These are phyloP conservation scores for Telmatochromis sp. DNA, from an alignment of 2,113 vertebrate genomes.

Conservation along the genomic window DNA sequence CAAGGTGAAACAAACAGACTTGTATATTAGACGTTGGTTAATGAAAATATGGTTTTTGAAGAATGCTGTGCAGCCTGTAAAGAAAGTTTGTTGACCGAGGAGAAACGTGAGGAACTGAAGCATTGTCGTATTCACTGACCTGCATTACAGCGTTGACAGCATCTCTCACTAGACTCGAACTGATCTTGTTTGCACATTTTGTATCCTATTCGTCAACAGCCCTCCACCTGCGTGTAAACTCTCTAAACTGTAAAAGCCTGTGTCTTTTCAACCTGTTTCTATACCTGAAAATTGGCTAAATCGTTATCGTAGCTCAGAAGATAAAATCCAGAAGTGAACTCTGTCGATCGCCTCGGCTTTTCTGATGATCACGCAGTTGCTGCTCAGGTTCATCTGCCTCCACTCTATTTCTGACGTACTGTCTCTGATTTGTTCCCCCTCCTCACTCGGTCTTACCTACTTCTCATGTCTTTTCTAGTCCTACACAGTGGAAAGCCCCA, in stretches of 20 bases:
- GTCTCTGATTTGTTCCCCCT: background rate
- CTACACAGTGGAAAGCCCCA: slow-evolving; percentile 62
- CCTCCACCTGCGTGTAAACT: background rate
- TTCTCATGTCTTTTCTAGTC: slow-evolving; percentile 29
- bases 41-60: background rate
- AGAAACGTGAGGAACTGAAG: background rate
- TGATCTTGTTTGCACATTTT: background rate
- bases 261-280: background rate
- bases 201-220: background rate
- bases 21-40: background rate
- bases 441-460: background rate
- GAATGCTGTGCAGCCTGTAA: background rate
- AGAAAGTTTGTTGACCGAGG: background rate
- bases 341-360: background rate
- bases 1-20: background rate
- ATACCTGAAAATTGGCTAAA: background rate
- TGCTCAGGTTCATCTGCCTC: background rate
- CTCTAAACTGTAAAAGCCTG: background rate
- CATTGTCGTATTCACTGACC: slow-evolving; percentile 30
- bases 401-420: background rate
- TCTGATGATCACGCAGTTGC: background rate
- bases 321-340: background rate
- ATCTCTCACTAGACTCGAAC: rapidly evolving
- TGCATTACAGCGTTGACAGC: slow-evolving; percentile 39
- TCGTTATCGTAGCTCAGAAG: background rate